Base-by-base conservation (phyloP, 2,797 vertebrate genomes). In the Sciurus vulgaris region DNA sequence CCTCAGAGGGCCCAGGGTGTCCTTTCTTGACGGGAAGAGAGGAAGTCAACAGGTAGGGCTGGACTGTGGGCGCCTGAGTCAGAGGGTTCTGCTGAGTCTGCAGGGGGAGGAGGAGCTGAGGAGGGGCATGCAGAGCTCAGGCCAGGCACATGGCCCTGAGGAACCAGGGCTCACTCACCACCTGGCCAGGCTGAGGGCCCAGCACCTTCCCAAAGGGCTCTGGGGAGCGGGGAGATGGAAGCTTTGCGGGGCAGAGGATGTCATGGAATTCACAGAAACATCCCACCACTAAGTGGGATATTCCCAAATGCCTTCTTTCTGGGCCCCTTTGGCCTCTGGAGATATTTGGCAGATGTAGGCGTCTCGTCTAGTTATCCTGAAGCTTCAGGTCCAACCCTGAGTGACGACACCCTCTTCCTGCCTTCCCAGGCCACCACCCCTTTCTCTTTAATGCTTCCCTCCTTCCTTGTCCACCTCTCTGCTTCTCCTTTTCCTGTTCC, bases 191-290 rank as follows among this genome's bases (percentile, higher is more conserved):
- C 7, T 5, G 7, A 1, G 12, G 51, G n/a, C 20, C 44, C 61
- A 73, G 35, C 5, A 18, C 35, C 6, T 56, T 38, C 28, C 74
- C 3, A 8, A n/a, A 15, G 22, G 33, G 7, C 17, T 3, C 12
- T 0, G 0, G 3, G 14, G 35, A 61, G 14, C 38, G 0, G 3
- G 14, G 35, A 61, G 14, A 33, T 28, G 56, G 41, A 5, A 76
- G 65, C 17, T 35, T 28, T 56, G 38, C 12, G 20, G 61, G 22
- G 24, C 41, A 20, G 24, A 79, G 44, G 28, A 76, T 63, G 56
- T 86, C 26, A 79, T 59, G 59, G 59, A 54, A 86, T 47, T 96
- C 54, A 86, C 18, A 76, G 70, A 79, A 93, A 30, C n/a, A 22
- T 35, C 51, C 76, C 73, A 51, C 4, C 5, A 13, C 35, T 49